These are phyloP conservation scores for Pyrrhosoma nymphula DNA, from an alignment of 2,888 invertebrate genomes.

Conservation along the genomic window DNA sequence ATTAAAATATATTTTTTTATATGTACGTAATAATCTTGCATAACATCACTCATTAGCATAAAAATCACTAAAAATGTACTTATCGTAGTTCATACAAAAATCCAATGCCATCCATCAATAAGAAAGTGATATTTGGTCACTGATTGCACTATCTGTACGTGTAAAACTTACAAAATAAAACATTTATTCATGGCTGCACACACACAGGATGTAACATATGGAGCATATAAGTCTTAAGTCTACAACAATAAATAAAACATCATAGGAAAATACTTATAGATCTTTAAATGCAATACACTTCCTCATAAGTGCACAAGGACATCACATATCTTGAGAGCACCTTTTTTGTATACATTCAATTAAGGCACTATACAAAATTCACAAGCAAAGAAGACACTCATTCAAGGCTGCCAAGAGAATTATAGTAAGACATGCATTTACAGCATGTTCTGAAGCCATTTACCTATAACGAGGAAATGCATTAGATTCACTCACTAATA, in stretches of 20 bases:
- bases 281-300: background rate
- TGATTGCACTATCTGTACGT: background rate
- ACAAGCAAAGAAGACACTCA: background rate
- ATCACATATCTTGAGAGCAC: background rate
- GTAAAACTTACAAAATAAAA: background rate
- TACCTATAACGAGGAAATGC: background rate
- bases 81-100: background rate
- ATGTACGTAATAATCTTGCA: background rate
- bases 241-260: background rate
- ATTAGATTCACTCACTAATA: background rate
- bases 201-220: background rate
- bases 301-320: background rate
- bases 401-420: background rate
- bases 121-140: background rate
- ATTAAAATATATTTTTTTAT: background rate
- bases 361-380: background rate
- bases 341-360: background rate
- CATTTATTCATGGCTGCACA: background rate
- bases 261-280: background rate
- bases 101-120: background rate
- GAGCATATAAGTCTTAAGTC: background rate
- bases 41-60: background rate
- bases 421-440: background rate
- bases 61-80: background rate
- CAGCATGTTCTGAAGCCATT: background rate